These are phyloP conservation scores for Odontomachus brunneus DNA, from an alignment of 1,140 invertebrate species.

Conservation along the genomic window DNA sequence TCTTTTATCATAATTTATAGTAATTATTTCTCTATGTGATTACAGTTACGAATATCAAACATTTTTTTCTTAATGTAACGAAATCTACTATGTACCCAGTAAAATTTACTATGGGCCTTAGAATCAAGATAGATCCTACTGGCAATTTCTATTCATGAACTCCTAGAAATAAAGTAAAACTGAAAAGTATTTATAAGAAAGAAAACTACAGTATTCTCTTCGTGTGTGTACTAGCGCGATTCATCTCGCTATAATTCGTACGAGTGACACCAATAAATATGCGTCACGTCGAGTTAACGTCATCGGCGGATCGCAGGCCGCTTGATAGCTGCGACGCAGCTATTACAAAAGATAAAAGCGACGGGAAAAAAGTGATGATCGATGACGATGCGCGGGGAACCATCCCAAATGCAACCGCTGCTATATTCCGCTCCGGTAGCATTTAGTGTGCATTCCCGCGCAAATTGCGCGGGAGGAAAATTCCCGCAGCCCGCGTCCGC, in stretches of 20 bases:
- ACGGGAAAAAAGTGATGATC: neutral
- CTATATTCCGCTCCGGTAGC: neutral
- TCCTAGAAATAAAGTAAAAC: no score
- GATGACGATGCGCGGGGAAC: no score
- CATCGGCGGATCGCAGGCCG: neutral
- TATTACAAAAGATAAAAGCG: neutral
- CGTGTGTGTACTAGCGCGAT: neutral
- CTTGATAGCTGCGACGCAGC: neutral
- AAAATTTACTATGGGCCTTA: no score
- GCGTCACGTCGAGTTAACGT: neutral
- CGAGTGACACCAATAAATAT: conserved; percentile 4
- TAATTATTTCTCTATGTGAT: no score
- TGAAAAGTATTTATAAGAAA: no score
- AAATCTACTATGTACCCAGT: no score
- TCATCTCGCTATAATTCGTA: neutral
- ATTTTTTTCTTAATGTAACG: no score
- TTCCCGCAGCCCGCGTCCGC: neutral
- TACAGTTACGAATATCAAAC: no score
- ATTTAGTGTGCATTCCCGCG: neutral
- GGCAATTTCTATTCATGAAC: no score
- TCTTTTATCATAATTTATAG: no score
- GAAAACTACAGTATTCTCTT: no score
- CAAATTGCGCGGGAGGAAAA: neutral
- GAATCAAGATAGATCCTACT: no score
- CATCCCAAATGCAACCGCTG: neutral